Conservation (phyloP, 2,888 invertebrate genomes). For the Diaprepes abbreviatus region DNA sequence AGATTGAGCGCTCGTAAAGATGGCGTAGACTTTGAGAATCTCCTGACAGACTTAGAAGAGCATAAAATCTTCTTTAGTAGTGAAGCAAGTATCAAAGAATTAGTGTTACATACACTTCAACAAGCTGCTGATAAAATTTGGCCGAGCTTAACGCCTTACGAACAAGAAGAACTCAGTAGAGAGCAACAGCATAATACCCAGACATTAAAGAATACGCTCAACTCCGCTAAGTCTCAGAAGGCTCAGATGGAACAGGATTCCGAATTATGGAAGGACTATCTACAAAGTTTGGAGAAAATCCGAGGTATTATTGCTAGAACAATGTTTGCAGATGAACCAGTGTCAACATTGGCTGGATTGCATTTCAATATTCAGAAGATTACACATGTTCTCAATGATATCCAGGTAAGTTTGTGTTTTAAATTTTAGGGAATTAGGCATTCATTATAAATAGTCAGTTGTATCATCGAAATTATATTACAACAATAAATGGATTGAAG, state of each 20-base stretch:
- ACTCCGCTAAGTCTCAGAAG: slow-evolving; percentile 85
- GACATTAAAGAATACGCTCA: slow-evolving; percentile 83
- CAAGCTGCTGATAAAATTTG: slow-evolving; percentile 89
- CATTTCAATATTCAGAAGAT: slow-evolving; percentile 88
- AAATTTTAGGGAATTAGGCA: not conserved
- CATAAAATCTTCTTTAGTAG: slow-evolving; percentile 89
- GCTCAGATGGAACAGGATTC: slow-evolving; percentile 86
- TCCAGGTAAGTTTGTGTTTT: slow-evolving; percentile 75
- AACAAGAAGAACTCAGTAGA: slow-evolving; percentile 86
- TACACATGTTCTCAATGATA: slow-evolving; percentile 80
- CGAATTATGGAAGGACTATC: slow-evolving; percentile 89
- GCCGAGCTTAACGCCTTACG: slow-evolving; percentile 84
- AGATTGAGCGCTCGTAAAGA: slow-evolving; percentile 83
- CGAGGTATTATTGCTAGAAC: slow-evolving; percentile 81
- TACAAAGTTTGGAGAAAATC: slow-evolving; percentile 82
- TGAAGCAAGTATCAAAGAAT: slow-evolving; percentile 82
- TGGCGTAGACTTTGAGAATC: slow-evolving; percentile 90
- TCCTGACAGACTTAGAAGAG: slow-evolving; percentile 85
- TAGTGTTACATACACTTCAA: slow-evolving; percentile 86
- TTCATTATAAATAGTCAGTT: not conserved
- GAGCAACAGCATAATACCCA: slow-evolving; percentile 88
- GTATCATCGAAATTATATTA: not conserved
- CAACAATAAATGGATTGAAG: not conserved
- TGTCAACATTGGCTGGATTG: slow-evolving; percentile 84
- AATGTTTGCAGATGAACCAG: slow-evolving; percentile 83